Percentiles rank a stretch among this genome's conserved stretches.
Conservation (phyloP, 2,113 vertebrate genomes). For the Phodopus roborovskii region DNA sequence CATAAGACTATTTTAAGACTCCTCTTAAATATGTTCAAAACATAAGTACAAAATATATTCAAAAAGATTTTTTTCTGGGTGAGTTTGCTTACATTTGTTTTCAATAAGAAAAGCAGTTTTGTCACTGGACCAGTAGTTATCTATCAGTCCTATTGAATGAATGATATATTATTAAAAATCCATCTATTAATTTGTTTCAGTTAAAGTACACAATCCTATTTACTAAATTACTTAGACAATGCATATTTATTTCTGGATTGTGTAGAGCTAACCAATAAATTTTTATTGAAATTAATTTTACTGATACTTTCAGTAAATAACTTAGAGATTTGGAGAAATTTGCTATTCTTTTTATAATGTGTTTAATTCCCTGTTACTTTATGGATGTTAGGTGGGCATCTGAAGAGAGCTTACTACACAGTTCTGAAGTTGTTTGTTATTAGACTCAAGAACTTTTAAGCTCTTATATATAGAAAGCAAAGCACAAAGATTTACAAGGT, state of each 20-base stretch:
- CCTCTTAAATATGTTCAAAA: not conserved
- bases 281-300: not conserved
- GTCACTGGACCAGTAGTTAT: not conserved
- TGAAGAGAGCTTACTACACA: not conserved
- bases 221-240: not conserved
- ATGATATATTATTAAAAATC: not conserved
- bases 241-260: not conserved
- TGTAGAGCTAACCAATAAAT: not conserved
- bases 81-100: not conserved
- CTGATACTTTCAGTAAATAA: not conserved
- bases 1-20: not conserved
- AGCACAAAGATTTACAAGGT: constrained; percentile 33
- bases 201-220: not conserved
- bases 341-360: constrained; percentile 1
- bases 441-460: constrained; percentile 31
- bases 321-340: not conserved
- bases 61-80: not conserved
- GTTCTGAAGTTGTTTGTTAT: constrained; percentile 13
- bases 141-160: not conserved
- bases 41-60: not conserved
- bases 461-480: constrained; percentile 29
- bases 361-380: constrained; percentile 46
- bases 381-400: not conserved
- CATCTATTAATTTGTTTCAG: not conserved
- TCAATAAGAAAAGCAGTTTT: not conserved